phyloP scores from a whole-genome alignment of 35 echinoderm and acorn worm species.

The Lytechinus pictus region DNA sequence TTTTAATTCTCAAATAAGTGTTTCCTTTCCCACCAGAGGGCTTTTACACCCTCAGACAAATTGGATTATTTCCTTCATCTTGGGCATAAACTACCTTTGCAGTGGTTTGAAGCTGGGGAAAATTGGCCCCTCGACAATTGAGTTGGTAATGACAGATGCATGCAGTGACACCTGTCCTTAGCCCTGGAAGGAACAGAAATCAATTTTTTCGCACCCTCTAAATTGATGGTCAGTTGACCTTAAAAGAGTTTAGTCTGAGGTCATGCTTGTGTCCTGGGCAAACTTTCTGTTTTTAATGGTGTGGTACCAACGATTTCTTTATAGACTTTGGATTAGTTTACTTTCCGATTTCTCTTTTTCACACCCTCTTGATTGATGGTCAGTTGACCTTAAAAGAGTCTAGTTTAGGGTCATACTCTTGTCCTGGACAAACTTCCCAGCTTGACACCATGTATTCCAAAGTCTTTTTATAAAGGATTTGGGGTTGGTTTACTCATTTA shows the following conservation, averaged over 20 bases:
- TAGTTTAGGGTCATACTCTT: not conserved
- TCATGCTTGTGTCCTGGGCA: not conserved
- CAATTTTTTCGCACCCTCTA: not conserved
- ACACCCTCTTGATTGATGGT: not conserved
- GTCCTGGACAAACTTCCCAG: not conserved
- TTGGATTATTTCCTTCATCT: not conserved
- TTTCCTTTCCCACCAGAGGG: slow-evolving; percentile 1
- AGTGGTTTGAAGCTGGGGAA: not conserved
- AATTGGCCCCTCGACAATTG: not conserved
- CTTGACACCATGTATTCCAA: not conserved
- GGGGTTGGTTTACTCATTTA: not conserved
- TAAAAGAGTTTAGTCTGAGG: not conserved
- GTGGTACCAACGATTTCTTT: not conserved
- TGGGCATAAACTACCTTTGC: not conserved
- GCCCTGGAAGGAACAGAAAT: not conserved
- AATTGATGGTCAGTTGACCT: not conserved
- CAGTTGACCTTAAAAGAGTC: not conserved
- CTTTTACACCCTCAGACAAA: not conserved
- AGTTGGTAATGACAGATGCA: not conserved
- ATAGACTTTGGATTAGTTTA: not conserved
- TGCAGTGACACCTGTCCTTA: not conserved
- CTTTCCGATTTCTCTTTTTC: not conserved
- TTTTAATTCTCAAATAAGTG: not conserved
- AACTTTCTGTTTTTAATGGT: not conserved
- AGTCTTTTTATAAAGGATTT: not conserved